These are phyloP conservation scores for Melanotaenia maccullochi DNA, from an alignment of 2,797 vertebrate genomes.

Conservation along the genomic window DNA sequence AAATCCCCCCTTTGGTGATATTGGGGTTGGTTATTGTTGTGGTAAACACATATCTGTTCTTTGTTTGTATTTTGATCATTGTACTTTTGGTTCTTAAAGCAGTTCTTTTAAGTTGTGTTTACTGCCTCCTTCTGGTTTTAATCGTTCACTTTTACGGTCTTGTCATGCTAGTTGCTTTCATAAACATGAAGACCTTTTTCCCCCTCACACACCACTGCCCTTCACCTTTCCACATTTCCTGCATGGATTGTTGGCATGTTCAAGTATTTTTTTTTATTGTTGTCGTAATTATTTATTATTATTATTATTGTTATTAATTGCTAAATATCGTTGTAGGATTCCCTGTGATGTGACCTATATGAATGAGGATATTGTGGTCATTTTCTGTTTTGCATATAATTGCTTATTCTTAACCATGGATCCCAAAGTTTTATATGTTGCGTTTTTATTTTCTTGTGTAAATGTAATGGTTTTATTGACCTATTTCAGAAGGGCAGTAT, in stretches of 20 bases:
- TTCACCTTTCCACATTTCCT: not conserved
- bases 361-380: not conserved
- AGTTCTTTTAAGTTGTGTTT: not conserved
- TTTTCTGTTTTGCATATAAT: not conserved
- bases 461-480: not conserved
- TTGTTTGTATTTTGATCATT: not conserved
- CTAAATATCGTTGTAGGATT: no score
- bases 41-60: not conserved
- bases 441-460: not conserved
- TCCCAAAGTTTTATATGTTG: not conserved
- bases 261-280: not conserved
- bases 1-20: not conserved
- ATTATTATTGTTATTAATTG: no score
- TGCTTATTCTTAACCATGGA: not conserved
- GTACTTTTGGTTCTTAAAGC: not conserved
- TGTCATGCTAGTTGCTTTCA: not conserved
- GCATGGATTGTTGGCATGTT: not conserved
- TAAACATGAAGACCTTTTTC: not conserved
- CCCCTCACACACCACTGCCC: not conserved
- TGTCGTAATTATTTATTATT: not conserved
- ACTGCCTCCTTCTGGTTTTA: not conserved
- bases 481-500: not conserved
- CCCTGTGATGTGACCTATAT: not conserved
- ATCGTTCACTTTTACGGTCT: not conserved
- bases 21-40: not conserved